Base-by-base conservation (phyloP, 2,888 invertebrate genomes). In the Liopterus haemorrhoidalis region DNA sequence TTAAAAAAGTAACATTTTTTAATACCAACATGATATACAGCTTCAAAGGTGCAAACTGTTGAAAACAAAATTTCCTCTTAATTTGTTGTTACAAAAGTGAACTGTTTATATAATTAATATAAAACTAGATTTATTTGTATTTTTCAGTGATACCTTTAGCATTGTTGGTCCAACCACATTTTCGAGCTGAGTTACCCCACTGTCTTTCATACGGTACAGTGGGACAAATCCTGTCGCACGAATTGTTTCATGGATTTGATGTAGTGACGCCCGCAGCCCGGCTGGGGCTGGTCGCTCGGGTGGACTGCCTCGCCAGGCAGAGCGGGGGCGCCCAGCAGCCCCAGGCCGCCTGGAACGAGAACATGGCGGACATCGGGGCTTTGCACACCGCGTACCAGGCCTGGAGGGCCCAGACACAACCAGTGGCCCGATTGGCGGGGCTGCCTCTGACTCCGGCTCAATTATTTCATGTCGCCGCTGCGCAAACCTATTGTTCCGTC, bases 181-280 rank as follows among this genome's bases (percentile, higher is more conserved):
- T 71, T 41, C 64, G 66, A 54, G 61, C 62, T 18, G 66, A 66
- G 11, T 67, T 70, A 16, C 74, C 74, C 2, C 63, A 65, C 21
- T 73, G 71, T 49, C 61, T 72, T 16, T 64, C 66, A 20, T 69
- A 70, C 51, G 70, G 70, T 2, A 70, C 71, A 2, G 57, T 72
- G 11, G 73, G 72, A 6, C 65, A 70, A 19, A 67, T 72, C 25
- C 64, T 73, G 37, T 69, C 69, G 16, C 73, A 74, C 54, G 73
- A 73, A 56, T 68, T 72, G 25, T 62, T 73, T 12, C 74, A 74
- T 51, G 71, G 68, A 8, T 69, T 74, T 47, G 74, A 73, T 56
- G 60, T 55, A 14, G 59, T 69, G 42, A 66, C 67, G 3, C 63
- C 67, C 1, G 65, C 66, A 43, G 62, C 70, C 2, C 62, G 68